Evolutionary conservation across 2,888 invertebrate species (phyloP).

Genomic region (Luperina nickerlii): DNA sequence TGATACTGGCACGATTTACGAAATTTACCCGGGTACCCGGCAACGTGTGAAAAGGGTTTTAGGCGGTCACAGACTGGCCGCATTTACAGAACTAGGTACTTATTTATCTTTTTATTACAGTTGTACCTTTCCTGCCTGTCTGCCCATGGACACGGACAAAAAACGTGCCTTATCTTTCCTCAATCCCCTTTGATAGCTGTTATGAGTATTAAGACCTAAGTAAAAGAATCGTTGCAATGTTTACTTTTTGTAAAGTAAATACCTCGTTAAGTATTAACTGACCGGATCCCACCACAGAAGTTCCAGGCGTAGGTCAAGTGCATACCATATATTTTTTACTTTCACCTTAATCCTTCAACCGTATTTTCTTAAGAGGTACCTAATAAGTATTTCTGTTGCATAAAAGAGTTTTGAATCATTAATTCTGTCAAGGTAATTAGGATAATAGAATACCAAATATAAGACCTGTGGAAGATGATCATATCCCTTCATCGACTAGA

Average conservation of each 20-base stretch:
- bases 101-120: constrained; percentile 28
- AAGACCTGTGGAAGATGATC: too few species aligned
- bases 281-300: too few species aligned
- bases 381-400: too few species aligned
- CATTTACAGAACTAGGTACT: background rate
- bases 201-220: background rate
- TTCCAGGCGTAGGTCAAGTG: too few species aligned
- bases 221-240: background rate
- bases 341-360: too few species aligned
- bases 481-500: too few species aligned
- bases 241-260: background rate
- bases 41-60: background rate
- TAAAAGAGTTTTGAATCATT: too few species aligned
- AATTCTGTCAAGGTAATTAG: too few species aligned
- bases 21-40: background rate
- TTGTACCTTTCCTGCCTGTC: constrained; percentile 5
- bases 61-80: background rate
- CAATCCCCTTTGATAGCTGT: constrained; percentile 6
- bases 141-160: background rate
- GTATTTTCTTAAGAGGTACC: too few species aligned
- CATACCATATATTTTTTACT: background rate
- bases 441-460: too few species aligned
- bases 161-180: constrained; percentile 26
- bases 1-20: background rate
- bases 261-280: too few species aligned